Evolutionary conservation across 2,888 invertebrate genomes (phyloP).

Genomic region (Drosophila sordidula): DNA sequence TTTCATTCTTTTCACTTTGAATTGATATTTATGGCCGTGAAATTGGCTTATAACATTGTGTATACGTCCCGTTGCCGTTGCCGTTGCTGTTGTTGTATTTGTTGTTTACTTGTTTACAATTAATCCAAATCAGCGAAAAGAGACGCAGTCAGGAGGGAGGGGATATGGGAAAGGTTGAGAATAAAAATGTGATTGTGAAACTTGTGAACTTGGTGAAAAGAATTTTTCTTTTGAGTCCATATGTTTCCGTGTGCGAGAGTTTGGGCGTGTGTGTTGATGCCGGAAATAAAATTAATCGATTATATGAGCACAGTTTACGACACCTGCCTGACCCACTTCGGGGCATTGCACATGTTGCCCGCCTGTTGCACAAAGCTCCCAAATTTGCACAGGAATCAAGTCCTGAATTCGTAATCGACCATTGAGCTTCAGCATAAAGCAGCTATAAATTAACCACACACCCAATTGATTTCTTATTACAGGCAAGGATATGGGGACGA

Average conservation of each 20-base stretch:
- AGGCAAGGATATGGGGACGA: background rate
- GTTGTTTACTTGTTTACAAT: constrained; percentile 40
- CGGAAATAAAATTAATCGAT: constrained; percentile 56
- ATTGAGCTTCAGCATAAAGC: constrained; percentile 5
- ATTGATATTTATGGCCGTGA: constrained; percentile 68
- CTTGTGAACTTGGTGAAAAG: no score
- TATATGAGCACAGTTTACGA: constrained; percentile 44
- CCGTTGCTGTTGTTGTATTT: background rate
- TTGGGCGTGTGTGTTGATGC: background rate
- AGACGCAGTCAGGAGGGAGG: no score
- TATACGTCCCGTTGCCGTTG: constrained; percentile 23
- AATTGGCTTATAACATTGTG: constrained; percentile 68
- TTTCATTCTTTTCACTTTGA: constrained; percentile 32
- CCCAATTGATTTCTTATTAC: constrained; percentile 12
- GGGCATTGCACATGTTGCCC: constrained; percentile 29
- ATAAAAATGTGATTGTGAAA: constrained; percentile 59
- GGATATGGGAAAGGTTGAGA: constrained; percentile 8
- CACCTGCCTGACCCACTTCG: constrained; percentile 37
- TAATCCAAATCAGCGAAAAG: constrained; percentile 25
- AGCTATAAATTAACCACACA: constrained; percentile 29
- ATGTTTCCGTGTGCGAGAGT: constrained; percentile 4
- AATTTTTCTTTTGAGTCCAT: constrained; percentile 4
- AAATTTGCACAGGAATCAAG: constrained; percentile 4
- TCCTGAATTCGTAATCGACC: constrained; percentile 42
- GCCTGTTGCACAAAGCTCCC: background rate